Conservation (phyloP, 2,888 invertebrate species). For the Phorcus lineatus region DNA sequence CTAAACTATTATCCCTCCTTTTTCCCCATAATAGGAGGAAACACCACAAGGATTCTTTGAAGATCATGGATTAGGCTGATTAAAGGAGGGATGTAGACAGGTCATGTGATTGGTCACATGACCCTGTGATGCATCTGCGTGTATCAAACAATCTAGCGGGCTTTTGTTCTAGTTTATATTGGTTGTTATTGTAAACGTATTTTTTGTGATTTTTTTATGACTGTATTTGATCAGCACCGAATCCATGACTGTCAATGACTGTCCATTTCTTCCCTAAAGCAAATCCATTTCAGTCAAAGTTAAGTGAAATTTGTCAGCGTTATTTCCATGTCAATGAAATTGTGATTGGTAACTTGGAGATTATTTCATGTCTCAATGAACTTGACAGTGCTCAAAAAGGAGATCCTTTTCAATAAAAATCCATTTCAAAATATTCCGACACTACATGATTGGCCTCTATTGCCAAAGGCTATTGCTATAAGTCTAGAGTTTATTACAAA, state of each 20-base stretch:
- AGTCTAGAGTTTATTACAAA: no score
- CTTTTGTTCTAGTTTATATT: background rate
- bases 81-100: background rate
- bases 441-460: no score
- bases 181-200: background rate
- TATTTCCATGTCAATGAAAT: no score
- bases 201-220: background rate
- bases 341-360: no score
- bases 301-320: no score
- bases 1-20: slow-evolving; percentile 29
- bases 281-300: no score
- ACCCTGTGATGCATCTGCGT: background rate
- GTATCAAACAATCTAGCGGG: background rate
- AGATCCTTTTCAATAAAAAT: no score
- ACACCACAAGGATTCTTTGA: slow-evolving; percentile 99
- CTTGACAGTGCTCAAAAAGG: no score
- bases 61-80: slow-evolving; percentile 96
- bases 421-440: no score
- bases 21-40: slow-evolving; percentile 85
- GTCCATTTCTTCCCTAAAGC: no score
- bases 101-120: slow-evolving; percentile 21
- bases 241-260: background rate
- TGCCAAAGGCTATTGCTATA: no score
- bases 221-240: background rate
- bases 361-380: no score